These are phyloP conservation scores for Nezara viridula DNA, from an alignment of 2,888 invertebrate species.

Conservation along the genomic window DNA sequence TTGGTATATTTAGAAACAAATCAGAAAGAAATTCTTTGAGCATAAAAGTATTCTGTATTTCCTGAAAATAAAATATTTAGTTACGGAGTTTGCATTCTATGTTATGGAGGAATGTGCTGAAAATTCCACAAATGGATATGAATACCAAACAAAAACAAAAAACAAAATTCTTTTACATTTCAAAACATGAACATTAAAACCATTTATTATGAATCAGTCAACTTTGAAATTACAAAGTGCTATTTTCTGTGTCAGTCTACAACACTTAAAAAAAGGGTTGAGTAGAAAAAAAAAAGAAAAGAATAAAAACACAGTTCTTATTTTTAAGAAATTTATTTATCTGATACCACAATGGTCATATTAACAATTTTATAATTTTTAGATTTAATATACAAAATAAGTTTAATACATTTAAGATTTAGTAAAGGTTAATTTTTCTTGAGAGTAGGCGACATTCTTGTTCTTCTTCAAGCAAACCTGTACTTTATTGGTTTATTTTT, in stretches of 20 bases:
- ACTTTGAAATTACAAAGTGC: not conserved
- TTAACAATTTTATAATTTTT: constrained; percentile 25
- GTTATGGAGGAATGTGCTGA: constrained; percentile 54
- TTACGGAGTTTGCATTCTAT: not conserved
- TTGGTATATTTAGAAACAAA: not conserved
- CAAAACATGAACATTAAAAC: not conserved
- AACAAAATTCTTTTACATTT: not conserved
- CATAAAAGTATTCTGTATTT: not conserved
- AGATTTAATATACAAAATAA: constrained; percentile 17
- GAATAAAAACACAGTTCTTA: constrained; percentile 6
- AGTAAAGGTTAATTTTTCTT: constrained; percentile 31
- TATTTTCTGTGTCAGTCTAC: constrained; percentile 42
- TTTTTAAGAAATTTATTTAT: constrained; percentile 38
- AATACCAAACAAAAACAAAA: not conserved
- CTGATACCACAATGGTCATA: not conserved
- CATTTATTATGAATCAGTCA: not conserved
- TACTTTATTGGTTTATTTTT: not conserved
- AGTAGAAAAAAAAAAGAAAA: not conserved
- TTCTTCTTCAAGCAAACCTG: constrained; percentile 33
- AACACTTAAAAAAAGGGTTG: not conserved
- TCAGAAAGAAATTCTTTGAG: not conserved
- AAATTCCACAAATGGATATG: constrained; percentile 23
- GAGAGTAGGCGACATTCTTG: not conserved
- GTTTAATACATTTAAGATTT: constrained; percentile 23
- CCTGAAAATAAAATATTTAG: constrained; percentile 25